phyloP scores from a whole-genome alignment of 2,113 vertebrate species.

The Poicephalus gulielmi region DNA sequence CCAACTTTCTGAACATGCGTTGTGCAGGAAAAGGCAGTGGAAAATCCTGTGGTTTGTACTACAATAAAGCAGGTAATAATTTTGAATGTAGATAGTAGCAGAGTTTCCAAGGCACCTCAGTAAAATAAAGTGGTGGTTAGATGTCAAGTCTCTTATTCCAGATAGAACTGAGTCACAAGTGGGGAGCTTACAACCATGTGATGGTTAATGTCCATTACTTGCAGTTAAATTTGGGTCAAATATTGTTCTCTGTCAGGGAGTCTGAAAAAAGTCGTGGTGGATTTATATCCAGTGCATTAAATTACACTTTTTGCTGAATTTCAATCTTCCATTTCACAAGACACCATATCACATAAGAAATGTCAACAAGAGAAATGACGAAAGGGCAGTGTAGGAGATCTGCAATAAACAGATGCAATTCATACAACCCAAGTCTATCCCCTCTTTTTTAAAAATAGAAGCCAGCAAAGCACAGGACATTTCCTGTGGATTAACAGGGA shows the following conservation, averaged over 20 bases:
- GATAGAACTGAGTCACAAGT: background rate
- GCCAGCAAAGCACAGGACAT: background rate
- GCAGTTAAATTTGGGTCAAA: background rate
- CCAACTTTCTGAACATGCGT: background rate
- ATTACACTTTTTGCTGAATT: background rate
- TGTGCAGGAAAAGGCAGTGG: background rate
- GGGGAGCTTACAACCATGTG: background rate
- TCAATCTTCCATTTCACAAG: background rate
- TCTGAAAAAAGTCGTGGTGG: background rate
- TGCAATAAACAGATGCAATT: background rate
- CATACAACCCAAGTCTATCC: background rate
- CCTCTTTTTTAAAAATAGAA: background rate
- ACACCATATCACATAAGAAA: background rate
- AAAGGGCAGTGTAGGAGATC: background rate
- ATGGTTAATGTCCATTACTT: background rate
- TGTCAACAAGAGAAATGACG: background rate
- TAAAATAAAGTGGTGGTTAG: background rate
- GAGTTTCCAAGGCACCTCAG: background rate
- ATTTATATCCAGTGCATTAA: background rate
- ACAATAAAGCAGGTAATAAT: background rate
- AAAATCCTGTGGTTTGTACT: background rate
- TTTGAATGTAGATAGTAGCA: background rate
- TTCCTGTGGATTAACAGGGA: background rate
- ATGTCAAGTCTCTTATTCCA: background rate
- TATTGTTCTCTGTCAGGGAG: background rate